phyloP scores from a whole-genome alignment of 1,140 invertebrate species.

The Dendroctonus ponderosae region DNA sequence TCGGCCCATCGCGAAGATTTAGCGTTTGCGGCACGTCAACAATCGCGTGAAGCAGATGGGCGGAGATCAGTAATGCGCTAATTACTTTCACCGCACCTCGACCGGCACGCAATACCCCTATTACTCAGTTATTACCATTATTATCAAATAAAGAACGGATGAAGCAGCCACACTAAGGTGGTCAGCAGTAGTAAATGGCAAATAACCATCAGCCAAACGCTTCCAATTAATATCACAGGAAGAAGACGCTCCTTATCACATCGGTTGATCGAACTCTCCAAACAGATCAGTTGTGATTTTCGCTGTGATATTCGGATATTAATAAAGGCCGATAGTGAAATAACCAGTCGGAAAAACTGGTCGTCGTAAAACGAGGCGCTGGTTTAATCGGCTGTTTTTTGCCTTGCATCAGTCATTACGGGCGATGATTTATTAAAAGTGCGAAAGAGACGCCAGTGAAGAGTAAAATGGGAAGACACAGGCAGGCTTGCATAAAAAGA shows the following conservation, averaged over 20 bases:
- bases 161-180: neutral
- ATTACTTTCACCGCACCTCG: slow-evolving; percentile 26
- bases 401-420: slow-evolving; percentile 23
- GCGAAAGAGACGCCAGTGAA: slow-evolving; percentile 11
- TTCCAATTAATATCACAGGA: neutral
- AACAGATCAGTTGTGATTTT: slow-evolving; percentile 2
- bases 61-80: slow-evolving; percentile 25
- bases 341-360: slow-evolving; percentile 25
- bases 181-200: too few relatives aligned
- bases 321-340: slow-evolving; percentile 24
- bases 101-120: slow-evolving; percentile 21
- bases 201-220: too few relatives aligned
- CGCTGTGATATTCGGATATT: slow-evolving; percentile 10
- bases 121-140: slow-evolving; percentile 21
- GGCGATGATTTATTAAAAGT: slow-evolving; percentile 27
- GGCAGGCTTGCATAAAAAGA: neutral
- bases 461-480: slow-evolving; percentile 2
- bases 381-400: slow-evolving; percentile 13
- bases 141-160: neutral
- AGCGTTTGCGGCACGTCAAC: slow-evolving; percentile 16
- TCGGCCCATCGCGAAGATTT: slow-evolving; percentile 20
- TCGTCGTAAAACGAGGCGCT: slow-evolving; percentile 27
- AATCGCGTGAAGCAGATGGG: slow-evolving; percentile 26
- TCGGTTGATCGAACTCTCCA: slow-evolving; percentile 2
- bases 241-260: slow-evolving; percentile 7